Base-by-base conservation (phyloP, 2,888 invertebrate genomes). In the Aphelenchoides bicaudatus region DNA sequence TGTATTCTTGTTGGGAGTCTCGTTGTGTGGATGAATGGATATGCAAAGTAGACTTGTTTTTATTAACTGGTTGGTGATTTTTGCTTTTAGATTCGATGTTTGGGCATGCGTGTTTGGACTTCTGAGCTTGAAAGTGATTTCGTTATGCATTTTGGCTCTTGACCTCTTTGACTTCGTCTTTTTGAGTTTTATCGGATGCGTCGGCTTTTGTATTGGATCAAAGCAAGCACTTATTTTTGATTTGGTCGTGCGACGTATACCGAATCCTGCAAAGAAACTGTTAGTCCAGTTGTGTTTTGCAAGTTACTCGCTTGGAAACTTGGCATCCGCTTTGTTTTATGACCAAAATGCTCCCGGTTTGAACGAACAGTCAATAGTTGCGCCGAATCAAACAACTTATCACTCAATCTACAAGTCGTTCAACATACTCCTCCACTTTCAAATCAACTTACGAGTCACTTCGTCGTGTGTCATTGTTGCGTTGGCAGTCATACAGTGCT, bases 221-320 rank as follows among this genome's bases (percentile, higher is more conserved):
- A 25, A 43, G 23, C 43, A 43, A 25, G 16, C 43, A 25, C 25
- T 43, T 19, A 43, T 43, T 43, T 43, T 43, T 19, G 43, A 43
- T n/a, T n/a, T 43, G 8, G 23, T 8, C 23, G 23, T 43, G 6
- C 43, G 43, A 6, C 6, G 43, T 10, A 43, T 43, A 6, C 43
- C 43, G 43, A 43, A 43, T n/a, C 43, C 43, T n/a, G 43, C 43
- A 19, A 43, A 43, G 43, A 43, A 43, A 25, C 43, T 43, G 8
- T 25, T 43, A 8, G 25, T 43, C 25, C 10, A 43, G 43, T 21
- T 43, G 23, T 43, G 43, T n/a, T 43, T 43, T n/a, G 25, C 43
- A 8, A 21, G 43, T n/a, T n/a, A 21, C 10, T 43, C 43, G 10
- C 16, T 21, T 25, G 43, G 43, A n/a, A 43, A n/a, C n/a, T 43